A percentile compares a stretch with the other conserved stretches of the same genome.
Evolutionary conservation across 92 coral and sea anemone genomes (phyloP).

Genomic region (Pocillopora meandrina): DNA sequence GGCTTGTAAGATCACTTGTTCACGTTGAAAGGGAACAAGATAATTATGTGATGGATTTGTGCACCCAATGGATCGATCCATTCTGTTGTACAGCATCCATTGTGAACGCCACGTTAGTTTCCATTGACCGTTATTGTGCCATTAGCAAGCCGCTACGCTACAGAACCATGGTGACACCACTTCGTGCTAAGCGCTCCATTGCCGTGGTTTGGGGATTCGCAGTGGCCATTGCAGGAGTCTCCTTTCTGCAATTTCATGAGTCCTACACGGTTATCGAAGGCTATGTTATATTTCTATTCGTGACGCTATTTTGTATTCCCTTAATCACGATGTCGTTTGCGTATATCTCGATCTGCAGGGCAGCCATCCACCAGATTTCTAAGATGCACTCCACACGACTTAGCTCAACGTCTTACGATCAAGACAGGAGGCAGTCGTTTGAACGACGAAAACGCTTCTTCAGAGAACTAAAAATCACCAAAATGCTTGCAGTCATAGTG

Average conservation of each 20-base stretch:
- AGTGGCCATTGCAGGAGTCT: constrained; percentile 51
- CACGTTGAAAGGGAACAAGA: constrained; percentile 37
- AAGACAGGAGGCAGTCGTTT: constrained; percentile 32
- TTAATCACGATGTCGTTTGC: constrained; percentile 75
- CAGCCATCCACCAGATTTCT: constrained; percentile 79
- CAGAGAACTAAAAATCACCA: constrained; percentile 83
- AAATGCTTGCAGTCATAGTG: constrained; percentile 75
- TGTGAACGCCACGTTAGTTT: constrained; percentile 75
- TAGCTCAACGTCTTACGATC: constrained; percentile 19
- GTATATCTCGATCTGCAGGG: constrained; percentile 79
- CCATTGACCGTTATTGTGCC: constrained; percentile 85
- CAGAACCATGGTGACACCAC: constrained; percentile 76
- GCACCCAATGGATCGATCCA: constrained; percentile 76
- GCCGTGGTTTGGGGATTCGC: constrained; percentile 70
- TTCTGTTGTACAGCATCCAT: constrained; percentile 86
- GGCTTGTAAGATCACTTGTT: constrained; percentile 59
- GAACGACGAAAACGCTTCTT: constrained; percentile 83
- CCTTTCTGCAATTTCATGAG: constrained; percentile 71
- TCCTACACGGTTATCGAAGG: constrained; percentile 42
- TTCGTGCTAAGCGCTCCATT: constrained; percentile 73
- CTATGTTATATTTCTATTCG: constrained; percentile 64
- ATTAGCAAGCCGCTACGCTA: constrained; percentile 74
- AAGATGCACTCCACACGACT: constrained; percentile 69
- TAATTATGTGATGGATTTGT: constrained; percentile 43
- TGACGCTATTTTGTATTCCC: constrained; percentile 72